Base-by-base conservation (phyloP, 2,888 invertebrate species). In the Lamproptera curius region DNA sequence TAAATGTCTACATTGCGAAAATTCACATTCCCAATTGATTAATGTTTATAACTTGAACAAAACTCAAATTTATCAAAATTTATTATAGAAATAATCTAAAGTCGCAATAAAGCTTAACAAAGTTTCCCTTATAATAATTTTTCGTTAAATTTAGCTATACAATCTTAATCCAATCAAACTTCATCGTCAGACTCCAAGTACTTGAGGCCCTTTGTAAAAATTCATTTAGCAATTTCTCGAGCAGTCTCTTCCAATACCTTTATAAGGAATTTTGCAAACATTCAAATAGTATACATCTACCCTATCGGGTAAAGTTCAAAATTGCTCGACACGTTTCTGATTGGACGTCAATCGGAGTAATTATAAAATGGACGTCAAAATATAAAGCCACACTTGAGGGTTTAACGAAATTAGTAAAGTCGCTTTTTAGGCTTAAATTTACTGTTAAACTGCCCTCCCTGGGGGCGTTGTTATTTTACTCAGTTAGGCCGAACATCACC, bases 321-420 rank as follows among this genome's bases (percentile, higher is more conserved):
- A 38, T 53, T 16, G 26, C 15, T 46, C n/a, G n/a, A n/a, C n/a
- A 11, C n/a, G 16, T 23, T 11, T 8, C 36, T 9, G 15, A 35
- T 11, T 16, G 15, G 34, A 34, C 46, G 36, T 41, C 35, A 46
- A 33, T 14, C 33, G 42, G 34, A 46, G 16, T 41, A 46, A 46
- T 46, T 46, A 38, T 39, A 37, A 46, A 47, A 42, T 50, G 50
- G 50, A 62, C 50, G 46, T 44, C 26, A 16, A 28, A 50, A 52
- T 60, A 62, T 67, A 66, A 62, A 65, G 58, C 55, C 58, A 61
- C 61, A 63, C 60, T 62, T 58, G 43, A 60, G 60, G 56, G 59
- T 53, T 59, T 55, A 65, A 51, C 37, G 9, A 35, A 15, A 35
- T 2, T 44, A 16, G 39, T 31, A 48, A 54, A 59, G 53, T 54